These are phyloP conservation scores for Galeopsomyia nigrocyanea DNA, from an alignment of 2,888 invertebrate species.

Conservation along the genomic window DNA sequence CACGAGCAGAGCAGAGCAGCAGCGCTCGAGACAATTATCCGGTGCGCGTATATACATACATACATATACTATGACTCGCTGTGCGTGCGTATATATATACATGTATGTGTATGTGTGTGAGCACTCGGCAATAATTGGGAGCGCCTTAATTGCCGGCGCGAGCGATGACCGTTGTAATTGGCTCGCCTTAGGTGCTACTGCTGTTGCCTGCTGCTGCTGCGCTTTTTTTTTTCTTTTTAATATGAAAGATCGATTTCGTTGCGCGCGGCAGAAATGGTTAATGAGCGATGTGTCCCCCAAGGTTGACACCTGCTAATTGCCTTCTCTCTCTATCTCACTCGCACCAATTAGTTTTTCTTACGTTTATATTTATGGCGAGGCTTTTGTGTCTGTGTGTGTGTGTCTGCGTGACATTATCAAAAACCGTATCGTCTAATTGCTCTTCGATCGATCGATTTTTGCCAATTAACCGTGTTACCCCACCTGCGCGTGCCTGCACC, in stretches of 20 bases:
- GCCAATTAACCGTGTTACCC: background rate
- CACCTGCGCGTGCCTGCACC: no score
- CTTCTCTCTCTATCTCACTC: background rate
- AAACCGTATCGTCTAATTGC: background rate
- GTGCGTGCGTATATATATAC: background rate
- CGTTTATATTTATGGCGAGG: background rate
- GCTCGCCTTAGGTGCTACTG: slow-evolving; percentile 57
- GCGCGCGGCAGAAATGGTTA: no score
- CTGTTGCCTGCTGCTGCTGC: no score
- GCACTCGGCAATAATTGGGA: slow-evolving; percentile 61
- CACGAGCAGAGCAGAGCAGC: background rate
- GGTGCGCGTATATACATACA: background rate
- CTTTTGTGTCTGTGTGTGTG: no score
- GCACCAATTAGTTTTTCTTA: background rate
- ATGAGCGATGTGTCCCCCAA: no score
- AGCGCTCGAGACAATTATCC: background rate
- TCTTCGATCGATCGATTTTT: background rate
- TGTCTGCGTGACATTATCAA: background rate
- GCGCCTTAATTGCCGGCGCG: slow-evolving; percentile 64
- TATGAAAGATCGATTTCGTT: no score
- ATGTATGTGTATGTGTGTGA: background rate
- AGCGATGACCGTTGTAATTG: slow-evolving; percentile 65
- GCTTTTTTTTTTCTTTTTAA: no score
- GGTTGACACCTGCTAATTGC: background rate
- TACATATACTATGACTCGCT: background rate